Evolutionary conservation across 2,888 invertebrate species (phyloP), one percentile per base, ranked within the genome.

Genomic region (Leptinotarsa rubiginosa): DNA sequence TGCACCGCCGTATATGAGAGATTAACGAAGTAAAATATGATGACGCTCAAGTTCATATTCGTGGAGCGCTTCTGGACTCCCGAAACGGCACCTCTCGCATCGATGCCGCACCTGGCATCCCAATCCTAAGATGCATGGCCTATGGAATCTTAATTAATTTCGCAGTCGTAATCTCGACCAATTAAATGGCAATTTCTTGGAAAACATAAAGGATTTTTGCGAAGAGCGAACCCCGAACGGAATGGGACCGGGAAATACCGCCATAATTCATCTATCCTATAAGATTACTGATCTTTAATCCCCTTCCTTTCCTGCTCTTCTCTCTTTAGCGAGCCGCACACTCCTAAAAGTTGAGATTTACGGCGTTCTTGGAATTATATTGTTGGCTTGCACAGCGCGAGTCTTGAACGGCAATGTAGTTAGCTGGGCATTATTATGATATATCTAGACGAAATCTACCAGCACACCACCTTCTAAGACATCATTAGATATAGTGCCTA

Each of bases 251-350:
- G 86, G 84, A 87, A 88, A 90, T 89, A 87, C 87, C 86, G 87
- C 90, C 91, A 92, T 92, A 92, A 92, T 89, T 92, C 92, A 92
- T 92, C 91, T 89, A 89, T 88, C 88, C 89, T 90, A 91, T 91
- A 90, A 92, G 92, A 92, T 92, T 92, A 92, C 92, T 92, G 92
- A 92, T 92, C 92, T 92, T 92, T 92, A 92, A 92, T 92, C 92
- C 92, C 91, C 91, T 91, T 90, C 89, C 89, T 86, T 86, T 85
- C 85, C 83, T 83, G 87, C 87, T 89, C 88, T 89, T 90, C 91
- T 90, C 86, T 87, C 86, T 87, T 87, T 86, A 87, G 86, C 86
- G 85, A 84, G 84, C 84, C 84, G 85, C 84, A 85, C 84, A 84
- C 87, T 87, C 87, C 91, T 91, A 91, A 92, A 92, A 92, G 91